phyloP scores from a whole-genome alignment of 2,888 invertebrate species.

The Hermaeophaga mercurialis region DNA sequence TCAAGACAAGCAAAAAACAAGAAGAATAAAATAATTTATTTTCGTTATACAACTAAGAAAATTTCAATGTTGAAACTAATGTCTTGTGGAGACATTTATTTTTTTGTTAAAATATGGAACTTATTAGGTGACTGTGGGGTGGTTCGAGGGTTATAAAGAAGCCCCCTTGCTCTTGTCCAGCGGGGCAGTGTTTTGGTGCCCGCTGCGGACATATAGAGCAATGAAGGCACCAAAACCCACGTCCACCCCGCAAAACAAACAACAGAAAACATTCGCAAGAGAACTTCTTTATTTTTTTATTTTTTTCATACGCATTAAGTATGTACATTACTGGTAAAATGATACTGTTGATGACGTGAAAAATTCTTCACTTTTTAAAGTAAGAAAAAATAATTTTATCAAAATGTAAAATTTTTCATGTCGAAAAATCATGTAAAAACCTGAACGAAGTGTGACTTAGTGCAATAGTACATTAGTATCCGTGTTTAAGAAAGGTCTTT shows the following conservation, averaged over 20 bases:
- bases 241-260: slow-evolving; percentile 56
- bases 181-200: slow-evolving; percentile 61
- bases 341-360: slow-evolving; percentile 21
- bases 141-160: slow-evolving; percentile 54
- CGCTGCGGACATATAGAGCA: slow-evolving; percentile 57
- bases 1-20: too few relatives aligned
- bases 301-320: slow-evolving; percentile 33
- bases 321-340: slow-evolving; percentile 45
- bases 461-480: slow-evolving; percentile 1
- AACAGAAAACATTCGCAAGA: slow-evolving; percentile 55
- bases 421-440: neutral
- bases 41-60: too few relatives aligned
- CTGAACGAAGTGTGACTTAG: neutral
- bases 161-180: slow-evolving; percentile 59
- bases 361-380: slow-evolving; percentile 19
- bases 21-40: too few relatives aligned
- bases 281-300: slow-evolving; percentile 57
- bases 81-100: too few relatives aligned
- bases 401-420: slow-evolving; percentile 7
- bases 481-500: too few relatives aligned
- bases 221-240: slow-evolving; percentile 66
- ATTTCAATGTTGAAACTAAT: too few relatives aligned
- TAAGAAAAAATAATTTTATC: neutral
- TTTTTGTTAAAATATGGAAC: too few relatives aligned
- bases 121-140: slow-evolving; percentile 41